A percentile compares a stretch with the other conserved stretches of the same genome.
Evolutionary conservation across 2,888 invertebrate species (phyloP).

Genomic region (Dicycla oo): DNA sequence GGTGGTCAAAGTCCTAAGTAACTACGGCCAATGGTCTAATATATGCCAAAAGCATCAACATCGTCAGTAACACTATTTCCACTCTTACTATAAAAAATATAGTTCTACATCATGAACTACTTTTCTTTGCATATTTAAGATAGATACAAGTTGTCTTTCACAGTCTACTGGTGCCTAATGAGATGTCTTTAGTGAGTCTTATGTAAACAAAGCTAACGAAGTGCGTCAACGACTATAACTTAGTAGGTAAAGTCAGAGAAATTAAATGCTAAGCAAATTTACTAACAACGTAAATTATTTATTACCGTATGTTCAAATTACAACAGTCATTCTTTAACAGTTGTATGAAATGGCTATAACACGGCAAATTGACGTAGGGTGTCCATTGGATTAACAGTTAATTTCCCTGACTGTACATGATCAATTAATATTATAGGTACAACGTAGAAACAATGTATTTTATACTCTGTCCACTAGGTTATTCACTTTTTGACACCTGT

Average conservation of each 20-base stretch:
- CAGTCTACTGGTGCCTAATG: slow-evolving; percentile 62
- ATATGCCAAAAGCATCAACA: too few relatives aligned
- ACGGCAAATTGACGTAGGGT: not conserved
- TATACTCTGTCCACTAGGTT: too few relatives aligned
- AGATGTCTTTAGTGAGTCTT: slow-evolving; percentile 47
- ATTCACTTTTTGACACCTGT: too few relatives aligned
- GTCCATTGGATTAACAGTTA: not conserved
- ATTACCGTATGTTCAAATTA: not conserved
- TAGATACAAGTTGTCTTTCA: slow-evolving; percentile 48
- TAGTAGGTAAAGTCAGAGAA: not conserved
- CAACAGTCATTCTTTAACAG: not conserved
- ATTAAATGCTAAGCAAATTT: not conserved
- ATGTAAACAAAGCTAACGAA: slow-evolving; percentile 50
- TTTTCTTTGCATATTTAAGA: slow-evolving; percentile 48
- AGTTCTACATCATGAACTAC: not conserved
- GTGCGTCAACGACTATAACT: slow-evolving; percentile 44
- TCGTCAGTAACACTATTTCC: not conserved
- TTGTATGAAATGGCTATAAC: not conserved
- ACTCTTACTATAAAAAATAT: not conserved
- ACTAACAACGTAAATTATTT: not conserved
- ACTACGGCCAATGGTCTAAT: not conserved
- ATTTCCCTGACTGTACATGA: not conserved
- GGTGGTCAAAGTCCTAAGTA: not conserved
- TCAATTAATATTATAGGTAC: not conserved
- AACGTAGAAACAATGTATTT: not conserved